Evolutionary conservation across 2,797 vertebrate species (phyloP).

Genomic region (Chloroceryle inda): DNA sequence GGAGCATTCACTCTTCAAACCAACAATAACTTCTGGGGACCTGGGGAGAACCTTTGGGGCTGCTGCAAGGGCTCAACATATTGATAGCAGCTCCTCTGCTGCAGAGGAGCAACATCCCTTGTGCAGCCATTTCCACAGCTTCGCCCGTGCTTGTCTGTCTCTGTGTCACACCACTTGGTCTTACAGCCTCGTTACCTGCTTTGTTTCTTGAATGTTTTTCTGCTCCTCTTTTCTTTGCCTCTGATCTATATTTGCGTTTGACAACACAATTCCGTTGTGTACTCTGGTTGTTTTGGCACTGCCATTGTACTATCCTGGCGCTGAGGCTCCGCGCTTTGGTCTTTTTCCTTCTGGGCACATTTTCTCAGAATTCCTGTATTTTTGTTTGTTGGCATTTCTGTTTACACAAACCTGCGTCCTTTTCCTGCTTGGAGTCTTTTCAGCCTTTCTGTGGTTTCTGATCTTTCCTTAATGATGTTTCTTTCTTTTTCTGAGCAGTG

Average conservation of each 20-base stretch:
- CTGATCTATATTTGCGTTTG: background rate
- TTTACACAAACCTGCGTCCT: background rate
- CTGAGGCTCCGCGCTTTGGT: background rate
- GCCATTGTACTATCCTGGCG: background rate
- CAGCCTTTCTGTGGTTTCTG: background rate
- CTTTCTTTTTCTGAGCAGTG: too few relatives aligned
- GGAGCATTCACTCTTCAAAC: background rate
- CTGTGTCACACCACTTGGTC: background rate
- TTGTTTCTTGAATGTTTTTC: background rate
- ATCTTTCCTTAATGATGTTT: background rate
- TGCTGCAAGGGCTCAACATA: background rate
- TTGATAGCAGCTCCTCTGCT: background rate
- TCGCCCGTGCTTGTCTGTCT: accelerated
- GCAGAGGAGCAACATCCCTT: background rate
- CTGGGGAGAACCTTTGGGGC: background rate
- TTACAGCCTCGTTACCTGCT: background rate
- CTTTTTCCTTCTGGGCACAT: background rate
- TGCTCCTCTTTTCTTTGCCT: background rate
- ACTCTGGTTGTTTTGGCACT: background rate
- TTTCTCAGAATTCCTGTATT: background rate
- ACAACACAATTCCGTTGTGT: background rate
- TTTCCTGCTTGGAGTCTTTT: background rate
- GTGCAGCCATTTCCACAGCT: background rate
- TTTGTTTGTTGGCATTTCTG: background rate
- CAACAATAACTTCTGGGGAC: background rate